Evolutionary conservation across 2,888 invertebrate species (phyloP).

Genomic region (Chrysina gloriosa): DNA sequence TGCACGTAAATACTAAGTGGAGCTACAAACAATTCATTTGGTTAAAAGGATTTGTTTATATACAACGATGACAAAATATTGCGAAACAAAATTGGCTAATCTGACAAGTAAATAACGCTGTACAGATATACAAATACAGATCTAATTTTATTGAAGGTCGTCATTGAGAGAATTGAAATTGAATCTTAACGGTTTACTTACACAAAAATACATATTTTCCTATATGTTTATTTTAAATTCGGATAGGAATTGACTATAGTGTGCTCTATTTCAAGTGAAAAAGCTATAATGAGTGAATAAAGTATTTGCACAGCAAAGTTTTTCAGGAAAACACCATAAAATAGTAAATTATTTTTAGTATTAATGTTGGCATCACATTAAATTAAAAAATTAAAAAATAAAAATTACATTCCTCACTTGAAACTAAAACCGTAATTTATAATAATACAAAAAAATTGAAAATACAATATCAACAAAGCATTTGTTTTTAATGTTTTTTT

Average conservation of each 20-base stretch:
- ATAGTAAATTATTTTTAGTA: no score
- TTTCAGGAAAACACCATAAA: no score
- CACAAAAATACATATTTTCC: not conserved
- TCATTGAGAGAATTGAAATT: not conserved
- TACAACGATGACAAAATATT: conserved; percentile 25
- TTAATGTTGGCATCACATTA: no score
- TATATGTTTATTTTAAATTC: not conserved
- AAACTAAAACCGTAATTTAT: no score
- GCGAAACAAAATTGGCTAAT: conserved; percentile 15
- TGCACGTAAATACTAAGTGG: not conserved
- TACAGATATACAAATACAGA: not conserved
- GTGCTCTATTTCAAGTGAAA: no score
- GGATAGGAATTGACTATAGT: not conserved
- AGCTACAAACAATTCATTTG: not conserved
- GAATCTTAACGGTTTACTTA: not conserved
- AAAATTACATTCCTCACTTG: no score
- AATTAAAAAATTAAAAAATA: no score
- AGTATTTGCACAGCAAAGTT: no score
- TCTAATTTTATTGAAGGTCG: conserved; percentile 11
- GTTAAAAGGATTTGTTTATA: not conserved
- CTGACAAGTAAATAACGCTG: not conserved
- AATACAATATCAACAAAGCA: no score
- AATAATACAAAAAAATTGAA: no score
- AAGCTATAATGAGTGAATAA: no score
- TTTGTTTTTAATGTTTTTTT: no score